Evolutionary conservation across 2,888 invertebrate species (phyloP).

Genomic region (Polydrusus pterygomalis): DNA sequence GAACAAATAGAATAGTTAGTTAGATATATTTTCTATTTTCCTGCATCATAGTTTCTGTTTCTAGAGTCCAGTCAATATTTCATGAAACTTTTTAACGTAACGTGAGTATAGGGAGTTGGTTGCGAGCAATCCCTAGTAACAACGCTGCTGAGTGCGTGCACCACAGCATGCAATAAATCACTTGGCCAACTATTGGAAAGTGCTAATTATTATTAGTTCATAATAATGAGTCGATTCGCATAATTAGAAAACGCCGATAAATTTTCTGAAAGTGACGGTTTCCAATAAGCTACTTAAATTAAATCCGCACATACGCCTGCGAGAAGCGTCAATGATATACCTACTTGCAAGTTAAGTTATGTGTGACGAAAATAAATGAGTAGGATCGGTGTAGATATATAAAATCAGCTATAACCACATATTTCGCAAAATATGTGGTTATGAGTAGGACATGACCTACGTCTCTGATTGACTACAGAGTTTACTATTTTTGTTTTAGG

Average conservation of each 20-base stretch:
- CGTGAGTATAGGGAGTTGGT: not conserved
- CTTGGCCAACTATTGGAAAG: constrained; percentile 47
- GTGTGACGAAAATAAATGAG: not conserved
- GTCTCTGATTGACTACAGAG: too few relatives aligned
- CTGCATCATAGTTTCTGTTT: too few relatives aligned
- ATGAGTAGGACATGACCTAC: too few relatives aligned
- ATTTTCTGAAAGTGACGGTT: constrained; percentile 49
- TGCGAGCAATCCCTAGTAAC: constrained; percentile 14
- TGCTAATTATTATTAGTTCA: constrained; percentile 56
- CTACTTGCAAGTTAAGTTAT: constrained; percentile 5
- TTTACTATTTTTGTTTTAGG: too few relatives aligned
- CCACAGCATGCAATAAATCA: constrained; percentile 22
- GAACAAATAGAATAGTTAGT: too few relatives aligned
- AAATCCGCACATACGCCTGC: constrained; percentile 34
- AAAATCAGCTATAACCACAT: too few relatives aligned
- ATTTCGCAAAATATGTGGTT: too few relatives aligned
- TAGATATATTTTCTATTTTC: too few relatives aligned
- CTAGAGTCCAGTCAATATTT: too few relatives aligned
- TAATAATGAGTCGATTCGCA: constrained; percentile 51
- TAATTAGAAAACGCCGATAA: constrained; percentile 53
- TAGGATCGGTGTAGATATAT: too few relatives aligned
- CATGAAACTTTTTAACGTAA: too few relatives aligned
- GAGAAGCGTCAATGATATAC: not conserved
- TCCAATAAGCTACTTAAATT: constrained; percentile 54
- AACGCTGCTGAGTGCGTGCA: constrained; percentile 2